Evolutionary conservation across 2,888 invertebrate species (phyloP).

Genomic region (Pocota personata): DNA sequence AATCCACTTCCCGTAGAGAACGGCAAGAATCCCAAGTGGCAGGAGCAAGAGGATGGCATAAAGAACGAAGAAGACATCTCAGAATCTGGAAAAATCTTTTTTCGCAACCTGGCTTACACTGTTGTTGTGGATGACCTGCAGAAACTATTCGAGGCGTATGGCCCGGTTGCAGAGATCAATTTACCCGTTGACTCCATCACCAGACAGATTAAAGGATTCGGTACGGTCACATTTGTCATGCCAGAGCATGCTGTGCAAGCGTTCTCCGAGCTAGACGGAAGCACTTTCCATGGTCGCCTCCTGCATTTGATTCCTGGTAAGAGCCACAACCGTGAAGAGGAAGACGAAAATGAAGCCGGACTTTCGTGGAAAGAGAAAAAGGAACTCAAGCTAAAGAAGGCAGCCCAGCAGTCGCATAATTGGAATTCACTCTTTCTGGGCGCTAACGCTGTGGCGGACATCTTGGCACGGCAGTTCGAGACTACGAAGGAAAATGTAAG

Average conservation of each 20-base stretch:
- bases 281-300: conserved; percentile 94
- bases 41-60: conserved; percentile 85
- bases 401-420: conserved; percentile 91
- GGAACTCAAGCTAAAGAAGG: conserved; percentile 88
- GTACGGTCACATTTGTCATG: conserved; percentile 94
- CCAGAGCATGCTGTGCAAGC: conserved; percentile 97
- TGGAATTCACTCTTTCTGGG: conserved; percentile 99
- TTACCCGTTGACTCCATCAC: conserved; percentile 93
- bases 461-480: conserved; percentile 92
- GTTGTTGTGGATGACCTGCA: conserved; percentile 93
- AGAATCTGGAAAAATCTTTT: conserved; percentile 95
- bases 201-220: conserved; percentile 94
- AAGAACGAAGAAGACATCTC: conserved; percentile 91
- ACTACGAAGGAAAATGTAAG: conserved; percentile 92
- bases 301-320: conserved; percentile 96
- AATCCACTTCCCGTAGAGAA: background rate
- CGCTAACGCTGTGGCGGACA: conserved; percentile 95
- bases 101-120: conserved; percentile 94
- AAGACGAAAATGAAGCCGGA: conserved; percentile 85
- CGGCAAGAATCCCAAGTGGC: conserved; percentile 84
- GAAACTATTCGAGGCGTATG: conserved; percentile 92
- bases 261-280: conserved; percentile 94
- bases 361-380: conserved; percentile 93
- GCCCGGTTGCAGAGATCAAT: conserved; percentile 93
- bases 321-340: conserved; percentile 84